Base-by-base conservation (phyloP, 1,140 invertebrate species). In the Plectrocnemia conspersa region DNA sequence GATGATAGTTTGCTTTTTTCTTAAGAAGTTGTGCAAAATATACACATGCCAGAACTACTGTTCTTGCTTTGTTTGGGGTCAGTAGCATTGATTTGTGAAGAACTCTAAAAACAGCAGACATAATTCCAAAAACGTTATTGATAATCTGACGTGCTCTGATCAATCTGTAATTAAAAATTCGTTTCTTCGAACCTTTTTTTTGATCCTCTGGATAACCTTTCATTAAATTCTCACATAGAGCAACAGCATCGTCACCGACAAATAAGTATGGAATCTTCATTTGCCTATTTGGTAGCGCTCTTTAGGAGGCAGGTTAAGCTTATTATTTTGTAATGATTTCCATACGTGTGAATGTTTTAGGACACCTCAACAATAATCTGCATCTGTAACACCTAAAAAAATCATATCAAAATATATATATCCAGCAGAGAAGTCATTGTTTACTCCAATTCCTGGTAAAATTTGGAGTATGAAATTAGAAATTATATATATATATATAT, bases 1-100 rank as follows among this genome's bases (percentile, higher is more conserved):
- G 10, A 19, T 16, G 36, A 40, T n/a, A 19, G 15, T 40, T 9
- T 16, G 16, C 36, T n/a, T 40, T 13, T 40, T 40, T 40, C 36
- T 40, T 16, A 40, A 40, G 16, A 40, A 3, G 21, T 40, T 40
- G 16, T 40, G 36, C 16, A n/a, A 40, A 40, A 16, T n/a, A 40
- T 18, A 40, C 16, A 16, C 36, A 40, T 18, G n/a, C n/a, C n/a
- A n/a, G n/a, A n/a, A n/a, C n/a, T n/a, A n/a, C n/a, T n/a, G n/a
- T n/a, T n/a, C n/a, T n/a, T 10, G 16, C 36, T 40, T 40, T 40
- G 10, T 40, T 9, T 10, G 16, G 13, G 10, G 16, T 7, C 7
- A 40, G n/a, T 13, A 16, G n/a, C 16, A 40, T 40, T 13, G 36
- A 19, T 13, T 40, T 10, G 16, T 40, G 16, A 19, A 40, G n/a